Percentiles rank a stretch among this genome's conserved stretches.
phyloP scores from a whole-genome alignment of 2,797 vertebrate species.

The Spizella passerina region DNA sequence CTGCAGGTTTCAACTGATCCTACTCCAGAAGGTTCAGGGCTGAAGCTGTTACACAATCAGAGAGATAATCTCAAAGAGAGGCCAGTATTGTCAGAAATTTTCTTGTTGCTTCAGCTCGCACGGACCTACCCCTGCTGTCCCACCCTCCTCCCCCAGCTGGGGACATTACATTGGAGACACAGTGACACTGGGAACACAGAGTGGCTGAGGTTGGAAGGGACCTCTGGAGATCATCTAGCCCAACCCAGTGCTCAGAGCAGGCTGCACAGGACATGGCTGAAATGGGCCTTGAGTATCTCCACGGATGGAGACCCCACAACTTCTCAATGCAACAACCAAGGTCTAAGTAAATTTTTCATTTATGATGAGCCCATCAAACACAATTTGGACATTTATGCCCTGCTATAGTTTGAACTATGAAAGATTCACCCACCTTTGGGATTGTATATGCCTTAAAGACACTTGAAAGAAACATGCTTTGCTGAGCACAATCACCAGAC shows the following conservation, averaged over 20 bases:
- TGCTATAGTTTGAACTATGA: background rate
- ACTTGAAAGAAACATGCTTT: background rate
- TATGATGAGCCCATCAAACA: background rate
- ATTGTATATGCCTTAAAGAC: background rate
- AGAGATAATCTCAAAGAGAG: background rate
- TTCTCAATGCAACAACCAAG: background rate
- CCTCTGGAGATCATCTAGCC: background rate
- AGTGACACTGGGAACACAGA: background rate
- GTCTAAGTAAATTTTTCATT: background rate
- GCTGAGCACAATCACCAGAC: background rate
- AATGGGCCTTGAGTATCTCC: background rate
- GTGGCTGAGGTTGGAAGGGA: background rate
- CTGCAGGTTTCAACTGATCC: background rate
- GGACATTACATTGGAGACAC: background rate
- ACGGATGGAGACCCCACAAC: background rate
- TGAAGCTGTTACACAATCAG: background rate
- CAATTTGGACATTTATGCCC: background rate
- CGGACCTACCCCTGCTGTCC: background rate
- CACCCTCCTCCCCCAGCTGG: fast-evolving
- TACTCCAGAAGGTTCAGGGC: background rate
- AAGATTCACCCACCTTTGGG: background rate
- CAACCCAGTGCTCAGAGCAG: background rate
- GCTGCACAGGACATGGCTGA: background rate
- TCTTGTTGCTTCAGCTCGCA: background rate
- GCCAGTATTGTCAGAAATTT: background rate